Percentiles rank a stretch among this genome's conserved stretches.
These are phyloP conservation scores for Entomyzon cyanotis DNA, from an alignment of 2,113 vertebrate species.

Conservation along the genomic window DNA sequence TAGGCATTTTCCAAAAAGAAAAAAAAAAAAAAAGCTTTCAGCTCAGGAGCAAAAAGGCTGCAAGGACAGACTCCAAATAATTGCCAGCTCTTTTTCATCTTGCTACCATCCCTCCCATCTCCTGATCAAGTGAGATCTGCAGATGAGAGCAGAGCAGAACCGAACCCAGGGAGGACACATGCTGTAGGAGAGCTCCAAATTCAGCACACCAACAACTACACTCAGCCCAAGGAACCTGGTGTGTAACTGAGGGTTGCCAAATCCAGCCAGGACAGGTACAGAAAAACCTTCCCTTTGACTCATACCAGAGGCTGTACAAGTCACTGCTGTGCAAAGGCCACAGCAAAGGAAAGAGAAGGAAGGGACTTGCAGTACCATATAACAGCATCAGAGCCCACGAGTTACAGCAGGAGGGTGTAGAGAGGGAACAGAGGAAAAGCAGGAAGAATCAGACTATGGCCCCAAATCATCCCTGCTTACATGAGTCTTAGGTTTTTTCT, in stretches of 20 bases:
- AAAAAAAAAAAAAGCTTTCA: not conserved
- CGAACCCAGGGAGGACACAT: not conserved
- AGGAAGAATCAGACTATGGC: not conserved
- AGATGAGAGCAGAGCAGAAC: not conserved
- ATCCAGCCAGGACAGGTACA: not conserved
- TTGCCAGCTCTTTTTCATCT: not conserved
- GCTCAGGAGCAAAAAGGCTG: not conserved
- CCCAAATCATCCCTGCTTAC: not conserved
- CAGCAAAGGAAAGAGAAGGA: not conserved
- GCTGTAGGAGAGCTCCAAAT: not conserved
- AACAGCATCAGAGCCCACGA: not conserved
- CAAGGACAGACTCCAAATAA: not conserved
- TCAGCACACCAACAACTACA: fast-evolving
- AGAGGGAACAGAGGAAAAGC: not conserved
- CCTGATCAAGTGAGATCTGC: not conserved
- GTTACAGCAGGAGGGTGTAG: not conserved
- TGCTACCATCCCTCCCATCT: not conserved
- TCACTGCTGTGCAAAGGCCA: not conserved
- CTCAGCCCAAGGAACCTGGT: not conserved
- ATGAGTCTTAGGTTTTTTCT: not conserved
- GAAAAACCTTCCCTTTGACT: not conserved
- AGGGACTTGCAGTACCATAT: not conserved
- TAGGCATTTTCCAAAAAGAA: not conserved
- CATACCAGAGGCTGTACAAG: not conserved
- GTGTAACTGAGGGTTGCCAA: not conserved